Base-by-base conservation (phyloP, 2,113 vertebrate genomes). In the Pyxicephalus adspersus region DNA sequence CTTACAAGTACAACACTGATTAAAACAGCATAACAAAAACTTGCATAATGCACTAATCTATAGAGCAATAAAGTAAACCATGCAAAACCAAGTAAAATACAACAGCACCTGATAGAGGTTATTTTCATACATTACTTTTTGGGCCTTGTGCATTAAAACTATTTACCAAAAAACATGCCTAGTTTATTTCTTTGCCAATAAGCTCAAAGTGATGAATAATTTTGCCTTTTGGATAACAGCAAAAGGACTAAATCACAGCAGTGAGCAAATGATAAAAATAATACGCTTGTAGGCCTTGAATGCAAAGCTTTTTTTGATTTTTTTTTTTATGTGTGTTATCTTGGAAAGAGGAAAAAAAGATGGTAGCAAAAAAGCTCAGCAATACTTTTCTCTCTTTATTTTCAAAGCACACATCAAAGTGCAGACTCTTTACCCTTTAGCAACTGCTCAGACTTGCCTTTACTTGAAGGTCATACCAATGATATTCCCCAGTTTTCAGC, bases 291-390 rank as follows among this genome's bases (percentile, higher is more conserved):
- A 51, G 34, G 29, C 38, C 51, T n/a, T 58, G 25, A 83, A 86
- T 74, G 31, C 86, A 77, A 84, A 86, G 72, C 58, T 57, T 25
- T 52, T 19, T 26, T 83, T 86, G 85, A 83, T 11, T 60, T 83
- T 86, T 85, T 84, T 25, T 61, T 73, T 76, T 45, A 65, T n/a
- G 5, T 78, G 83, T 85, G 13, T 83, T 57, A 11, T 77, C 68
- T 61, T 55, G 76, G 9, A 76, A 74, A 55, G 38, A 45, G 38
- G 71, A 28, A 61, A 83, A 64, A 84, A 34, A 1, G 50, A 64
- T 26, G 20, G 63, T 9, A 67, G 31, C 19, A 71, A 72, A 84
- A 74, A 45, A 57, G 54, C 51, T 28, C 45, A 5, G 20, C 55
- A 58, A 74, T 74, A 74, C 54, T 55, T 73, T 60, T 31, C 17